phyloP scores from a whole-genome alignment of 2,113 vertebrate genomes.

The Macquaria ambigua region DNA sequence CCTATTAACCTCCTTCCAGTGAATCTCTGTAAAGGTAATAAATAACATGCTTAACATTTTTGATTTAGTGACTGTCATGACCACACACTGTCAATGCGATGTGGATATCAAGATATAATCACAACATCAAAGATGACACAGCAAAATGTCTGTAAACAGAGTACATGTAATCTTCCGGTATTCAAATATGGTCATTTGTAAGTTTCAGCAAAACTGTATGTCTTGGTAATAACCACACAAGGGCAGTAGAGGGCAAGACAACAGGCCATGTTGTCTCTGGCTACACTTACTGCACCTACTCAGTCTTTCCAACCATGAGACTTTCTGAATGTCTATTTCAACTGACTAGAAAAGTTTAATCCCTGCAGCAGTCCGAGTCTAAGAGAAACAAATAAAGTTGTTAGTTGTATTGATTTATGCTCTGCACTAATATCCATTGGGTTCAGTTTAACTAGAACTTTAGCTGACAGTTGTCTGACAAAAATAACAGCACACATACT shows the following conservation, averaged over 20 bases:
- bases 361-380: neutral
- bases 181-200: conserved; percentile 25
- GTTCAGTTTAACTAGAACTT: neutral
- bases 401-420: neutral
- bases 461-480: neutral
- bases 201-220: conserved; percentile 33
- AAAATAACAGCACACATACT: neutral
- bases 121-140: conserved; percentile 20
- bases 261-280: neutral
- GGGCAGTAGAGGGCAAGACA: conserved; percentile 60
- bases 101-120: neutral
- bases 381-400: neutral
- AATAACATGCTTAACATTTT: neutral
- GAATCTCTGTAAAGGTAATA: neutral
- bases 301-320: neutral
- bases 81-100: neutral
- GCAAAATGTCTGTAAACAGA: neutral
- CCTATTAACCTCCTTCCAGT: too few species aligned
- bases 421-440: neutral
- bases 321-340: neutral
- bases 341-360: neutral
- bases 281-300: neutral
- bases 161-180: conserved; percentile 5
- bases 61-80: neutral
- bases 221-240: conserved; percentile 53